Percentiles rank a stretch among this genome's conserved stretches.
These are phyloP conservation scores for Lacanobia wlatinum DNA, from an alignment of 2,888 invertebrate species.

Conservation along the genomic window DNA sequence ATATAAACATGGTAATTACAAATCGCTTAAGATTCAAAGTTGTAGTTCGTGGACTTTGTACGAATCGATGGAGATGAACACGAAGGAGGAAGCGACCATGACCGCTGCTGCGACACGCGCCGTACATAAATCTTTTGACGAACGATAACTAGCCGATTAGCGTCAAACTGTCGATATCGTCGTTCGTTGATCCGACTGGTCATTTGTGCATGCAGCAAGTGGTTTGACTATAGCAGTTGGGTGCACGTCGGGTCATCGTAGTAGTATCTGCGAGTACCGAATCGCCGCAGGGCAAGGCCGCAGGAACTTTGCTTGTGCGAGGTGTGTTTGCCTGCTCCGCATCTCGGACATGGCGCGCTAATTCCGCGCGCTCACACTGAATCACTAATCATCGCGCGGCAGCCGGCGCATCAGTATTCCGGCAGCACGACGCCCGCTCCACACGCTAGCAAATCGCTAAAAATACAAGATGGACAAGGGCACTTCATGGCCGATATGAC, in stretches of 20 bases:
- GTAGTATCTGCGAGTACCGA: constrained; percentile 37
- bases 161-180: constrained; percentile 40
- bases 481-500: constrained; percentile 83
- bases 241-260: constrained; percentile 21
- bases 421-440: constrained; percentile 70
- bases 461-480: constrained; percentile 87
- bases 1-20: constrained; percentile 67
- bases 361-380: constrained; percentile 87
- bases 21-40: constrained; percentile 69
- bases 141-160: constrained; percentile 54
- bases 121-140: constrained; percentile 63
- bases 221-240: constrained; percentile 17
- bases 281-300: constrained; percentile 60
- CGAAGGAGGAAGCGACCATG: constrained; percentile 71
- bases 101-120: constrained; percentile 58
- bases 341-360: constrained; percentile 84
- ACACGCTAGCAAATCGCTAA: constrained; percentile 86
- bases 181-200: constrained; percentile 61
- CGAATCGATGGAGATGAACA: constrained; percentile 65
- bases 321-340: constrained; percentile 71
- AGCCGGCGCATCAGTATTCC: constrained; percentile 84
- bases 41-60: constrained; percentile 64
- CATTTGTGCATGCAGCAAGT: constrained; percentile 41
- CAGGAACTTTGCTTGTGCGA: constrained; percentile 55
- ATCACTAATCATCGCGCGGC: constrained; percentile 80